phyloP scores from a whole-genome alignment of 1,140 invertebrate genomes.

The Drosophila orena region DNA sequence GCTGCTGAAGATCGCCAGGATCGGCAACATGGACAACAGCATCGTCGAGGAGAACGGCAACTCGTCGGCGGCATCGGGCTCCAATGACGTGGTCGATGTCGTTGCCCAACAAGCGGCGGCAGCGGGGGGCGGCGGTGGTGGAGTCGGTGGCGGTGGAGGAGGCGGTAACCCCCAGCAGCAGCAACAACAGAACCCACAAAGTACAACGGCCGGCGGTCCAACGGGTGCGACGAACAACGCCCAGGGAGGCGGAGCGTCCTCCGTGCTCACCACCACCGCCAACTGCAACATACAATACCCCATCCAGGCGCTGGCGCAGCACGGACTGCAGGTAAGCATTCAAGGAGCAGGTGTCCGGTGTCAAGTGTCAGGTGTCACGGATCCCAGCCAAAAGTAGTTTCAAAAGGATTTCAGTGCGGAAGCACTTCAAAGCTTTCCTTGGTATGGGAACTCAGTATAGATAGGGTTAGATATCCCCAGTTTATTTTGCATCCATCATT shows the following conservation, averaged over 20 bases:
- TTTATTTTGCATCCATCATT: too few species aligned
- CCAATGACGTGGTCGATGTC: conserved; percentile 84
- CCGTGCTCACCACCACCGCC: conserved; percentile 79
- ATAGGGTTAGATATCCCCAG: too few species aligned
- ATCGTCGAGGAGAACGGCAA: conserved; percentile 94
- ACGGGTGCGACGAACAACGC: conserved; percentile 58
- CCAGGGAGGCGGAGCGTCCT: conserved; percentile 34
- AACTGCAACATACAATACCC: conserved; percentile 81
- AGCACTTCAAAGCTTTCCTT: too few species aligned
- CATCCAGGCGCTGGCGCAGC: conserved; percentile 60
- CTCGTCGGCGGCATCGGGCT: conserved; percentile 81
- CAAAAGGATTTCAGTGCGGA: too few species aligned
- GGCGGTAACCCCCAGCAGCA: conserved; percentile 50
- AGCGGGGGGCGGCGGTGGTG: conserved; percentile 50
- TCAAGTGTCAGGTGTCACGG: too few species aligned
- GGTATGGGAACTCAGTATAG: too few species aligned
- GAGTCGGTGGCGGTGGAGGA: conserved; percentile 47
- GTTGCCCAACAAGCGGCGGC: conserved; percentile 84
- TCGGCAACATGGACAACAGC: conserved; percentile 92
- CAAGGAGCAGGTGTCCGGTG: not conserved
- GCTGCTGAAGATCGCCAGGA: conserved; percentile 86
- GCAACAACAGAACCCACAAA: conserved; percentile 72
- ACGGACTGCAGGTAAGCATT: conserved; percentile 74
- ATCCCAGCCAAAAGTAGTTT: too few species aligned
- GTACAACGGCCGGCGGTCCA: conserved; percentile 61